A percentile compares a stretch with the other conserved stretches of the same genome.
These are phyloP conservation scores for Halesus radiatus DNA, from an alignment of 1,140 invertebrate species.

Conservation along the genomic window DNA sequence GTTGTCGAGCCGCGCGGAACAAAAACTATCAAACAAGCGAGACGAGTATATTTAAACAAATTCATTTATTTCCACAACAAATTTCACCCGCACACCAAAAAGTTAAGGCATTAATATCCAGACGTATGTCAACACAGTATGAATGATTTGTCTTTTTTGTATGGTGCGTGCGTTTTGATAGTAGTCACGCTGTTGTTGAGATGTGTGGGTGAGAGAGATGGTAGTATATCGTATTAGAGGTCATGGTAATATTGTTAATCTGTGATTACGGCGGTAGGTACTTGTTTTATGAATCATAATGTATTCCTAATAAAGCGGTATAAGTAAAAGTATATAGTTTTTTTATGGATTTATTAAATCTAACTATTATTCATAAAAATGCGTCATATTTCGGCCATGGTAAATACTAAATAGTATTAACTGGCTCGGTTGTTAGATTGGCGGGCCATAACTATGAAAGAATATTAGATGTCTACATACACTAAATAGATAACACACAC, in stretches of 20 bases:
- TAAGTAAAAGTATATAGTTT: too few species aligned
- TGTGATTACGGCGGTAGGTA: background rate
- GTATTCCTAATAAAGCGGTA: too few species aligned
- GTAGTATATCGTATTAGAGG: background rate
- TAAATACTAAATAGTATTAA: too few species aligned
- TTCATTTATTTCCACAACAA: background rate
- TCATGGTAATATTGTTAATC: background rate
- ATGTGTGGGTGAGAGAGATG: background rate
- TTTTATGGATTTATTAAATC: too few species aligned
- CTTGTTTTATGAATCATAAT: constrained; percentile 7
- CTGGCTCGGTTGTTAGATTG: too few species aligned
- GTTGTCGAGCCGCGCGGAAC: background rate
- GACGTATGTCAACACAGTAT: background rate
- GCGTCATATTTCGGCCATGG: too few species aligned
- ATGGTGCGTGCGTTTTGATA: background rate
- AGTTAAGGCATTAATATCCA: background rate
- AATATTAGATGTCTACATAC: too few species aligned
- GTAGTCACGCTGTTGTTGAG: background rate
- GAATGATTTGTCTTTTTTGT: too few species aligned
- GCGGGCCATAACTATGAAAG: too few species aligned
- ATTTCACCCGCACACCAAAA: background rate
- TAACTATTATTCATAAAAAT: too few species aligned
- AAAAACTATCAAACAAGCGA: constrained; percentile 14
- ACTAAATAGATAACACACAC: too few species aligned
- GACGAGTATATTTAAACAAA: background rate